Conservation (phyloP, 2,113 vertebrate genomes). For the Thymallus thymallus region DNA sequence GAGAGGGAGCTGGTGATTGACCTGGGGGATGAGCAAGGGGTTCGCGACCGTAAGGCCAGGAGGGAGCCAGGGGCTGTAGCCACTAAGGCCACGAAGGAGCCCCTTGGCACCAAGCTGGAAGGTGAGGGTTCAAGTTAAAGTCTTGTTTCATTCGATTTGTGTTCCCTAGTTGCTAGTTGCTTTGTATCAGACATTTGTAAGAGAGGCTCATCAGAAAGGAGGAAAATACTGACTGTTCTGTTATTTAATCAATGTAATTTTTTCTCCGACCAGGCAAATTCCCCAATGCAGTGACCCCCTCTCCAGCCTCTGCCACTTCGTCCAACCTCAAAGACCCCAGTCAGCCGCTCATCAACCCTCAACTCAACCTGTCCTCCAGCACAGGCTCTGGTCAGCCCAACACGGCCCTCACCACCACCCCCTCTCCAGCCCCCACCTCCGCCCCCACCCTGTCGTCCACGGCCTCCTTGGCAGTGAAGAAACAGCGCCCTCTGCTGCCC, state of each 20-base stretch:
- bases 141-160: not conserved
- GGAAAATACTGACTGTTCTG: not conserved
- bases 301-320: slow-evolving; percentile 73
- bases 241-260: slow-evolving; percentile 13
- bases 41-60: slow-evolving; percentile 85
- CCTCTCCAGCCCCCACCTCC: slow-evolving; percentile 67
- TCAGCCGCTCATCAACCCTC: slow-evolving; percentile 73
- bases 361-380: slow-evolving; percentile 63
- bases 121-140: slow-evolving; percentile 65
- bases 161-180: not conserved
- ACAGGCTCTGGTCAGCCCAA: slow-evolving; percentile 66
- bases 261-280: slow-evolving; percentile 78
- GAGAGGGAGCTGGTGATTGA: slow-evolving; percentile 98
- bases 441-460: slow-evolving; percentile 55
- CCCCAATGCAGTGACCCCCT: slow-evolving; percentile 68
- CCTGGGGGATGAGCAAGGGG: slow-evolving; percentile 88
- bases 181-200: not conserved
- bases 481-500: slow-evolving; percentile 94
- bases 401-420: slow-evolving; percentile 59
- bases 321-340: slow-evolving; percentile 73
- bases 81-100: slow-evolving; percentile 74
- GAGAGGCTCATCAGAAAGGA: not conserved
- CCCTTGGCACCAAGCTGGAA: slow-evolving; percentile 78
- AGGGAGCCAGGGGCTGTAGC: slow-evolving; percentile 71
- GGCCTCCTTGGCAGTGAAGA: slow-evolving; percentile 80